Conservation (phyloP, 2,888 invertebrate species). For the Coenonympha glycerion region DNA sequence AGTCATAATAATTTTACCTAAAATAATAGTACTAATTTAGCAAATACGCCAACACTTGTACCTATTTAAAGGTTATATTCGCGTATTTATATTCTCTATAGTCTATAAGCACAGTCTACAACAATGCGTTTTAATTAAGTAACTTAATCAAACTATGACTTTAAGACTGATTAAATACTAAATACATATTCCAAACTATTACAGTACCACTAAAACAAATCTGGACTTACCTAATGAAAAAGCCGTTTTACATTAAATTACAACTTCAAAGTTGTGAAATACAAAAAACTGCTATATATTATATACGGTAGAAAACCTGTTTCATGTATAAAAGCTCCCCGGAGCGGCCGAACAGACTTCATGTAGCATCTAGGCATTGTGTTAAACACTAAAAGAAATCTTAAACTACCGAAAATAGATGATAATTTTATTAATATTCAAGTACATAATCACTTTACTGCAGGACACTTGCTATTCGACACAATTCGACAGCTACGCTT, state of each 20-base stretch:
- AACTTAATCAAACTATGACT: no score
- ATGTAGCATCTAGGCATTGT: slow-evolving; percentile 66
- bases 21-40: no score
- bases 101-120: no score
- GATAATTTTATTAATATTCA: slow-evolving; percentile 13
- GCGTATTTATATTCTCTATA: no score
- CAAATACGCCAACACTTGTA: no score
- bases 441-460: slow-evolving; percentile 42
- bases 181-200: no score
- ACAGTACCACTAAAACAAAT: no score
- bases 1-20: no score
- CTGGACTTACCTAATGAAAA: not conserved
- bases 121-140: no score
- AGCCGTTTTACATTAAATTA: not conserved
- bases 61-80: no score
- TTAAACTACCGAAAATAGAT: slow-evolving; percentile 5
- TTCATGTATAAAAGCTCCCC: slow-evolving; percentile 54
- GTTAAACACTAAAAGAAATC: slow-evolving; percentile 17
- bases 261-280: not conserved
- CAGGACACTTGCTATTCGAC: slow-evolving; percentile 54
- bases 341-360: slow-evolving; percentile 49
- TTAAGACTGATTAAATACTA: no score
- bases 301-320: slow-evolving; percentile 37
- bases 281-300: not conserved
- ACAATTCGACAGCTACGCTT: slow-evolving; percentile 49